Percentiles rank a stretch among this genome's conserved stretches.
Conservation (phyloP, 2,797 vertebrate genomes). For the Sorex maritimensis region DNA sequence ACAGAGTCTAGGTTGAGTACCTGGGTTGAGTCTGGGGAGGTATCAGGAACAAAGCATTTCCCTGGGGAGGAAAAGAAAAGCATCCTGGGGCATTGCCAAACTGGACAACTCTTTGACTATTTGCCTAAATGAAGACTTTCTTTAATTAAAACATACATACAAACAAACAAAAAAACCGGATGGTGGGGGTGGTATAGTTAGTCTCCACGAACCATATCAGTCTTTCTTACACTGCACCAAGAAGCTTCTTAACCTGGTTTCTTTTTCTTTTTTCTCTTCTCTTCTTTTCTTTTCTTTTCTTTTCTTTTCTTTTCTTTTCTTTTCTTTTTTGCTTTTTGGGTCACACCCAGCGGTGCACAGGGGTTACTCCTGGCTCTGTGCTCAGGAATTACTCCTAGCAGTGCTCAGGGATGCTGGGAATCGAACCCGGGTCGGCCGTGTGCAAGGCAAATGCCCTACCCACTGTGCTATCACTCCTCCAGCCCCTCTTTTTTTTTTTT, state of each 20-base stretch:
- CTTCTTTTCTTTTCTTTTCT: too few relatives aligned
- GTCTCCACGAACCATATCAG: too few relatives aligned
- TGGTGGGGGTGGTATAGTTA: too few relatives aligned
- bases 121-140: neutral
- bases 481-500: neutral
- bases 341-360: too few relatives aligned
- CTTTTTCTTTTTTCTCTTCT: neutral
- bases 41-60: neutral
- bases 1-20: neutral
- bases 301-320: too few relatives aligned
- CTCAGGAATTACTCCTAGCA: too few relatives aligned
- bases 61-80: neutral
- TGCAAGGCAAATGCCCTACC: too few relatives aligned
- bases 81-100: neutral
- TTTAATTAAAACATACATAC: neutral
- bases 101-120: neutral
- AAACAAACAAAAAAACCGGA: neutral
- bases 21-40: neutral
- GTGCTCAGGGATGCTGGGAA: too few relatives aligned
- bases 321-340: too few relatives aligned
- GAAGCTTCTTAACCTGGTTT: constrained; percentile 27
- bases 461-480: too few relatives aligned
- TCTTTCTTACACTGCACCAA: neutral
- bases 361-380: too few relatives aligned
- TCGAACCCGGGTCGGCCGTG: too few relatives aligned